These are phyloP conservation scores for Epizoanthus stellaris DNA, from an alignment of 92 coral and sea anemone species.

Conservation along the genomic window DNA sequence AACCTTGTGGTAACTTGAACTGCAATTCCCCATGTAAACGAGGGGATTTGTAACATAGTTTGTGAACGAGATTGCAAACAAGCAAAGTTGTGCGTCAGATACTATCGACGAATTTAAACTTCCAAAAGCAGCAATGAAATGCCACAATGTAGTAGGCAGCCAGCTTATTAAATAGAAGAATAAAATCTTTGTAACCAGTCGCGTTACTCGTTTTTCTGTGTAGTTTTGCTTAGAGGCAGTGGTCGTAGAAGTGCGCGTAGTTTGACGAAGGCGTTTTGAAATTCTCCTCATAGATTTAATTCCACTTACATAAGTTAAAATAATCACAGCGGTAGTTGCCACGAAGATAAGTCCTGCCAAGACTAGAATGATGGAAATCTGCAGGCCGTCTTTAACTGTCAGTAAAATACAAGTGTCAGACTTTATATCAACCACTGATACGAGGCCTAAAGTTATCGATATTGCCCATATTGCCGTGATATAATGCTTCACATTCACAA, in stretches of 20 bases:
- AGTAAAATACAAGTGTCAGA: background rate
- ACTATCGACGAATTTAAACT: background rate
- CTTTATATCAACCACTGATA: background rate
- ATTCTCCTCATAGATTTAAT: constrained; percentile 4
- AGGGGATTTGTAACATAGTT: constrained; percentile 8
- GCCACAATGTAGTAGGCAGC: constrained; percentile 5
- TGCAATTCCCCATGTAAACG: background rate
- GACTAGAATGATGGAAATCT: background rate
- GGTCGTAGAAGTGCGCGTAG: background rate
- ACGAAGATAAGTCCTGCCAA: background rate
- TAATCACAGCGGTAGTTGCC: background rate
- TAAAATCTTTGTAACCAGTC: background rate
- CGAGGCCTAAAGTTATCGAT: background rate
- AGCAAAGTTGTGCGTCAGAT: constrained; percentile 11
- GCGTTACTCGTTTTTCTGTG: constrained; percentile 5
- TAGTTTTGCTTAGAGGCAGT: background rate
- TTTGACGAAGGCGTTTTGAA: constrained; percentile 1
- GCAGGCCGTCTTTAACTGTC: background rate
- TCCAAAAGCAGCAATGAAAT: background rate
- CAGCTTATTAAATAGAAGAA: constrained; percentile 17
- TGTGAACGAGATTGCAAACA: background rate
- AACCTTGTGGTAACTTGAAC: background rate
- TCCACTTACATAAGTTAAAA: background rate
- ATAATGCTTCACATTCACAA: background rate
- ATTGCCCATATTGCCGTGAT: background rate